Evolutionary conservation across 2,888 invertebrate species (phyloP).

Genomic region (Dyspetes luteomarginatus): DNA sequence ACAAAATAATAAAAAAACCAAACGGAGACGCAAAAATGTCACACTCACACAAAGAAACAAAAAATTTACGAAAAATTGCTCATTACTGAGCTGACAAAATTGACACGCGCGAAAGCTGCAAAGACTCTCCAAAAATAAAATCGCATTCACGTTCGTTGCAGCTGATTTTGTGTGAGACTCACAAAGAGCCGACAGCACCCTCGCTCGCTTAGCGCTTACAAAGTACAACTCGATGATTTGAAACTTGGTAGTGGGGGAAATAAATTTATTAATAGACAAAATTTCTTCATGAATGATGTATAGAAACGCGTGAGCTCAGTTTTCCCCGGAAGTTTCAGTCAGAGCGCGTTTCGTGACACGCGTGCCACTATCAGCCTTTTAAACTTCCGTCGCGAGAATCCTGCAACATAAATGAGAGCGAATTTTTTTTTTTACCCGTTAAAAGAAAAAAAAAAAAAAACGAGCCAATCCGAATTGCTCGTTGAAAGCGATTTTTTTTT

Average conservation of each 20-base stretch:
- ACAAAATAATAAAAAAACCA: no score
- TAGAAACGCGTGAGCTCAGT: conserved; percentile 23
- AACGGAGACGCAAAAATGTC: no score
- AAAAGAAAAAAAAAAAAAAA: conserved; percentile 19
- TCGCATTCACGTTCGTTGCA: neutral
- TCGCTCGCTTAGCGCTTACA: no score
- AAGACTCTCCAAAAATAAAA: conserved; percentile 53
- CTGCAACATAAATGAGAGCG: no score
- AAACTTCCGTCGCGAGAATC: conserved; percentile 52
- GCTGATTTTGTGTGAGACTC: conserved; percentile 31
- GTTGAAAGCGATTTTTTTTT: neutral
- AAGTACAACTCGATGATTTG: no score
- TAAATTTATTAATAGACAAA: conserved; percentile 64
- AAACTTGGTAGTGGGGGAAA: conserved; percentile 43
- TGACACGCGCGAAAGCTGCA: neutral
- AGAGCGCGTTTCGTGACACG: conserved; percentile 31
- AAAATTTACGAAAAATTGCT: neutral
- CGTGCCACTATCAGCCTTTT: conserved; percentile 16
- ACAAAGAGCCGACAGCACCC: neutral
- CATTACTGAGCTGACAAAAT: neutral
- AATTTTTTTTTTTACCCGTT: conserved; percentile 7
- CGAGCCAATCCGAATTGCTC: neutral
- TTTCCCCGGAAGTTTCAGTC: conserved; percentile 40
- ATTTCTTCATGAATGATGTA: conserved; percentile 53
- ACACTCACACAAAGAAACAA: no score